These are phyloP conservation scores for Aix galericulata DNA, from an alignment of 2,113 vertebrate genomes.

Conservation along the genomic window DNA sequence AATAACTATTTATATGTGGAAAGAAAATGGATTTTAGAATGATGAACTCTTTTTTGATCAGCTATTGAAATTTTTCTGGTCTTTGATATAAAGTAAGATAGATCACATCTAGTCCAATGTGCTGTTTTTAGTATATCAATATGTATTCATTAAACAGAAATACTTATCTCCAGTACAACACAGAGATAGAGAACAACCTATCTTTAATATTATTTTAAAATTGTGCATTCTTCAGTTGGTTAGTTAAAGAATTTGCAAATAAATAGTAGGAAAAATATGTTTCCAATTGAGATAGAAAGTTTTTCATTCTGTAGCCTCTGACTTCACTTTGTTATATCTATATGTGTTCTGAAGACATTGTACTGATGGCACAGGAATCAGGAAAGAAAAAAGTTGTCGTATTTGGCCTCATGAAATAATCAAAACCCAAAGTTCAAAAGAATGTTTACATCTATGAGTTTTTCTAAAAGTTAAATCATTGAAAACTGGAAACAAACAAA, in stretches of 20 bases:
- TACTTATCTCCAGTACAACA: background rate
- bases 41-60: background rate
- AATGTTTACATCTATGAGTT: fast-evolving
- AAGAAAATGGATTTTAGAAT: background rate
- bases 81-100: background rate
- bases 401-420: background rate
- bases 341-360: fast-evolving
- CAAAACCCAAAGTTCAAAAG: background rate
- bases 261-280: background rate
- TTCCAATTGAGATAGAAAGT: background rate
- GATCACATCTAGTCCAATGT: background rate
- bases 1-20: background rate
- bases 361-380: background rate
- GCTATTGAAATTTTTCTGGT: background rate
- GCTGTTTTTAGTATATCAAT: background rate
- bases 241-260: background rate
- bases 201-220: background rate
- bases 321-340: background rate
- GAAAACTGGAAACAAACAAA: background rate
- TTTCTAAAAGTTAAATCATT: background rate
- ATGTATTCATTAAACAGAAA: background rate
- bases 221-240: fast-evolving
- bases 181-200: background rate
- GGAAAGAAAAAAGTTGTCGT: fast-evolving
- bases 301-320: fast-evolving